These are phyloP conservation scores for Diaprepes abbreviatus DNA, from an alignment of 2,888 invertebrate species.

Conservation along the genomic window DNA sequence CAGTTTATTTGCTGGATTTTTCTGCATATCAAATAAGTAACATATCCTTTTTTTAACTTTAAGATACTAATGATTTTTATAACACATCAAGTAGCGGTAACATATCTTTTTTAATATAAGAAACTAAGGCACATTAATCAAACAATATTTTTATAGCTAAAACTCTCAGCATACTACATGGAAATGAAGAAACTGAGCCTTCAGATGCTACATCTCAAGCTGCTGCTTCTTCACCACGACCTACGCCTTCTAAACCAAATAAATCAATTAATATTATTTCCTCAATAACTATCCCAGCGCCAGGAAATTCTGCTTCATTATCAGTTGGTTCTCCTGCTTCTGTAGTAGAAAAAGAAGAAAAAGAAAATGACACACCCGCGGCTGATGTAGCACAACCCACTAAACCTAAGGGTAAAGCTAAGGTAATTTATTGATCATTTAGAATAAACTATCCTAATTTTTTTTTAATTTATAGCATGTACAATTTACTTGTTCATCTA, in stretches of 20 bases:
- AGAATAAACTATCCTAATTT: too few species aligned
- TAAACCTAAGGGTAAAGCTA: constrained; percentile 39
- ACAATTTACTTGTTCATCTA: not conserved
- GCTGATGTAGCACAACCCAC: not conserved
- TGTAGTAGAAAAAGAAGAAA: not conserved
- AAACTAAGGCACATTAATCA: too few species aligned
- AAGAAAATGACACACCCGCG: not conserved
- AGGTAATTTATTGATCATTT: too few species aligned
- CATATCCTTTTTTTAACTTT: too few species aligned
- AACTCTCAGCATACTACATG: constrained; percentile 65
- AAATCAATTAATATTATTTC: constrained; percentile 42
- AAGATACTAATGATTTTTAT: too few species aligned
- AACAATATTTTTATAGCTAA: constrained; percentile 58
- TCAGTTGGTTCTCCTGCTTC: not conserved
- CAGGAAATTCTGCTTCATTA: not conserved
- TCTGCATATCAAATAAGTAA: too few species aligned
- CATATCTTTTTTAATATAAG: too few species aligned
- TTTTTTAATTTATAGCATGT: too few species aligned
- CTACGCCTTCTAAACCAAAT: not conserved
- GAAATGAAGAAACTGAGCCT: constrained; percentile 53
- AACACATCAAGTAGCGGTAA: too few species aligned
- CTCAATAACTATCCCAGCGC: constrained; percentile 39
- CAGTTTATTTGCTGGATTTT: not conserved
- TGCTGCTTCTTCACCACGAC: constrained; percentile 14
- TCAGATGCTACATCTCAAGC: constrained; percentile 49